A percentile compares a stretch with the other conserved stretches of the same genome.
phyloP scores from a whole-genome alignment of 2,797 vertebrate genomes.

The Dallia pectoralis region DNA sequence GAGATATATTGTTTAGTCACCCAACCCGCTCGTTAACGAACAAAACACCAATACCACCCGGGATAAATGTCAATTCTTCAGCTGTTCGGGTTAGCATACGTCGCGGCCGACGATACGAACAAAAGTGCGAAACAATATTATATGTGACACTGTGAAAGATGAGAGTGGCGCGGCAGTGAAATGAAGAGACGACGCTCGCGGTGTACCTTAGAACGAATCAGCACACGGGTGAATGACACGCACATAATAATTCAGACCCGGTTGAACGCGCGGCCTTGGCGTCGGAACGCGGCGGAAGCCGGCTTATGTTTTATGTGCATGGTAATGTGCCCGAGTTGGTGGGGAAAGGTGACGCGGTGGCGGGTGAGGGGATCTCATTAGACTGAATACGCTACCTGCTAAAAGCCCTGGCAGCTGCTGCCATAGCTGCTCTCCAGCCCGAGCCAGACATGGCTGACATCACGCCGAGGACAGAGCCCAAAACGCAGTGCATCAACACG shows the following conservation, averaged over 20 bases:
- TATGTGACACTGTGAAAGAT: constrained; percentile 9
- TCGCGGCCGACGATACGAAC: constrained; percentile 23
- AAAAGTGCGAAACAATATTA: constrained; percentile 14
- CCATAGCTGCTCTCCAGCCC: constrained; percentile 10
- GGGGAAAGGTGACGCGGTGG: constrained; percentile 53
- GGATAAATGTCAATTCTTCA: background rate
- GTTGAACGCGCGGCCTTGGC: constrained; percentile 36
- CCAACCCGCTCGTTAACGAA: background rate
- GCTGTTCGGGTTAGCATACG: background rate
- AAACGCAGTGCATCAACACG: constrained; percentile 31
- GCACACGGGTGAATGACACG: constrained; percentile 38
- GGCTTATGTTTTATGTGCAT: constrained; percentile 58
- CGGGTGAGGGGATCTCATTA: constrained; percentile 59
- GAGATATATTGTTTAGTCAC: background rate
- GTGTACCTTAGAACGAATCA: constrained; percentile 30
- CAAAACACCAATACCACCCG: background rate
- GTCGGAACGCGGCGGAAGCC: constrained; percentile 34
- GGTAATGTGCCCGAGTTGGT: constrained; percentile 50
- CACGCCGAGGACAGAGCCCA: constrained; percentile 23
- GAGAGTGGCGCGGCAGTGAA: constrained; percentile 3
- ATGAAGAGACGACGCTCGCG: constrained; percentile 25
- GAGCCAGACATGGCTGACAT: constrained; percentile 43
- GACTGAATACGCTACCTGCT: constrained; percentile 38
- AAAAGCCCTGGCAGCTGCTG: constrained; percentile 37
- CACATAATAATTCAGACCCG: constrained; percentile 51